Evolutionary conservation across 2,888 invertebrate genomes (phyloP), one percentile per base, ranked within the genome.

Genomic region (Drosophila lacicola): DNA sequence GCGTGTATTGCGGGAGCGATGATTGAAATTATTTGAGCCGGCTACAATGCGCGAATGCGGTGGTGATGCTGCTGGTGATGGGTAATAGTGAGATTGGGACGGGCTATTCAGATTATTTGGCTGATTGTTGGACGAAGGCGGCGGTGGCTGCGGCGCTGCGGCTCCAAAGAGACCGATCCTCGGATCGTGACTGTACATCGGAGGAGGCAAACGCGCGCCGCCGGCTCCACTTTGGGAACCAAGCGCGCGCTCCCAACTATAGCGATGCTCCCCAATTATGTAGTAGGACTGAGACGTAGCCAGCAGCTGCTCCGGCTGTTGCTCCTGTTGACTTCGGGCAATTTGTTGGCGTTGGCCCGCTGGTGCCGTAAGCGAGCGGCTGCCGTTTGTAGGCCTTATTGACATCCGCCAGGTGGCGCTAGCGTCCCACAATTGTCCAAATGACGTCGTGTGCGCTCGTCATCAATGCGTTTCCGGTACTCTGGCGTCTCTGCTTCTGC

Each of bases 1-100:
- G 49, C 78, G 75, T 41, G 44, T 17, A 21, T 55, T 39, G 33
- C 79, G 75, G 9, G 70, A 47, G 21, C 77, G 79, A 14, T 60
- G 70, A 68, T 72, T 70, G 1, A 82, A 77, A 56, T 82, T 88
- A 39, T 85, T 83, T 0, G 82, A 74, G 44, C 86, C 82, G 19
- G 85, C 82, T 33, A 69, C 72, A 49, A 83, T 69, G 46, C 76
- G 78, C n/a, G 67, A 25, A 41, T 62, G 56, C 17, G 17, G 5
- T 6, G 68, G 9, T 17, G 42, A 8, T 33, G 34, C 8, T 17
- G 14, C 11, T 13, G 34, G 36, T 17, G 55, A 25, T 46, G 51
- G 44, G 42, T 58, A 56, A 39, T 62, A 62, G 5, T 66, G 72
- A 11, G 50, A 53, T 21, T 77, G 68, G 29, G 66, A n/a, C 9